Evolutionary conservation across 1,140 invertebrate genomes (phyloP), one percentile per base, ranked within the genome.

Genomic region (Megalopta genalis): DNA sequence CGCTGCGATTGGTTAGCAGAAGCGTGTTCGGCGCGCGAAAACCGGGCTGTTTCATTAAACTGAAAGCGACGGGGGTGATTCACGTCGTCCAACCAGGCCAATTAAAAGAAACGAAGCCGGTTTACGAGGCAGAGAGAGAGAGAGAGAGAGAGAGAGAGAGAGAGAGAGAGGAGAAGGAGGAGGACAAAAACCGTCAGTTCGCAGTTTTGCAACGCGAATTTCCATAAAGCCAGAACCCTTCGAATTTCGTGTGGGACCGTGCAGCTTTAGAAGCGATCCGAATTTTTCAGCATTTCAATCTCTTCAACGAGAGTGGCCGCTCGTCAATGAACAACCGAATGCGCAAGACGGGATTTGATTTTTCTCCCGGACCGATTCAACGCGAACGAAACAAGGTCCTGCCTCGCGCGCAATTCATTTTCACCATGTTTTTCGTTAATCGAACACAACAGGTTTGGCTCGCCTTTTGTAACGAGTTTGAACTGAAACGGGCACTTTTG

Each of bases 101-200:
- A 76, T 76, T 68, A 76, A 68, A 76, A 76, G 74, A 66, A 76
- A 68, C 52, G 46, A 37, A 64, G 25, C 4, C 68, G 37, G 49
- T 65, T 59, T 23, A 59, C 21, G 25, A 32, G 46, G 32, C 32
- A 32, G 32, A 32, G 4, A 32, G 32, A 32, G 4, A 1, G 32
- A 4, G 4, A 4, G 32, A 32, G 32, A 32, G 32, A 32, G 32
- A 32, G 32, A 32, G 32, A 32, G 32, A 32, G 32, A 32, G 32
- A 32, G 32, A 4, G 32, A 32, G 32, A 32, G 32, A 32, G 32
- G 32, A 32, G 32, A 32, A 4, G 23, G 23, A 14, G 8, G 23
- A 68, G 37, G 37, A 27, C 10, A 21, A 46, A n/a, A 27, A 21
- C 23, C 8, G 42, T 9, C 0, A 4, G 49, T 9, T 23, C 37